phyloP scores from a whole-genome alignment of 2,113 vertebrate species.

The Mesoclemmys tuberculata region DNA sequence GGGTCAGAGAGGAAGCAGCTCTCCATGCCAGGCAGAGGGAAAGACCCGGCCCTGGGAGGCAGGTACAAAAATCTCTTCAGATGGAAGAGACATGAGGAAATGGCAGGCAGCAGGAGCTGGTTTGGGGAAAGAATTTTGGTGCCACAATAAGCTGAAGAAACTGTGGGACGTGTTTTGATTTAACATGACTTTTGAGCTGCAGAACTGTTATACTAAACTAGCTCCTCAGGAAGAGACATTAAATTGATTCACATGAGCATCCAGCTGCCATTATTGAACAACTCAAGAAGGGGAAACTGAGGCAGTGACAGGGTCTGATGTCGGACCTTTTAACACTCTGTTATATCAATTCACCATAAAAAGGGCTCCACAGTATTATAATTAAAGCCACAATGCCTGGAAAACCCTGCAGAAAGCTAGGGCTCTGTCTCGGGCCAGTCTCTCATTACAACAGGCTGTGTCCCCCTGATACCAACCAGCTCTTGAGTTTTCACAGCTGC shows the following conservation, averaged over 20 bases:
- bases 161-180: not conserved
- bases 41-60: not conserved
- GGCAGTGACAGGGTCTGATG: not conserved
- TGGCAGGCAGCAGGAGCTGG: not conserved
- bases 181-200: not conserved
- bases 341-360: not conserved
- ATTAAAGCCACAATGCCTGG: not conserved
- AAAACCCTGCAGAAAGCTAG: not conserved
- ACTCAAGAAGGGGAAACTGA: not conserved
- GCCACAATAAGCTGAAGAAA: not conserved
- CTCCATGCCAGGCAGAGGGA: not conserved
- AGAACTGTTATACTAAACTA: not conserved
- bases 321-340: not conserved
- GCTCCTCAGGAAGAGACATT: not conserved
- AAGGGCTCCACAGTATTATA: not conserved
- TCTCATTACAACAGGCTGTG: not conserved
- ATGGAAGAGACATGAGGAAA: not conserved
- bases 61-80: not conserved
- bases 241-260: no score
- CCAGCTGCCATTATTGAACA: not conserved
- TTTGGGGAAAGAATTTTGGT: no score
- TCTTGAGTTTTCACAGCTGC: not conserved
- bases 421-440: not conserved
- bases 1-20: not conserved
- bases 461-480: not conserved